phyloP scores from a whole-genome alignment of 2,888 invertebrate genomes.

The Apamea crenata region DNA sequence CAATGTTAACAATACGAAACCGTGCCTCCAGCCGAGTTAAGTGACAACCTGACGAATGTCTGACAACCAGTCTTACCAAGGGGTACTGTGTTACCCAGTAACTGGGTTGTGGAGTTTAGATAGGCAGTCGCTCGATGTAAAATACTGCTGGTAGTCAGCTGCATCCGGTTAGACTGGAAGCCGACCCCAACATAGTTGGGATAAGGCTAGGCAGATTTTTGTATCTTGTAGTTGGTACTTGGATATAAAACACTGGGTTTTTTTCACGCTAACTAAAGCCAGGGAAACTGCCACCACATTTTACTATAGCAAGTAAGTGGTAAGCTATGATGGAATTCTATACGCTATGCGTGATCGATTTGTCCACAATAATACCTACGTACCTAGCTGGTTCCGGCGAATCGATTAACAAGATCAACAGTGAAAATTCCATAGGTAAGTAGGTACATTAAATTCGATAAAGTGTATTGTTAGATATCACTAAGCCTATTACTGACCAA shows the following conservation, averaged over 20 bases:
- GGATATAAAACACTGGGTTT: not conserved
- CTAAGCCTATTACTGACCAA: constrained; percentile 33
- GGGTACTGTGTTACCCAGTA: too few species aligned
- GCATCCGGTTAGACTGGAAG: too few species aligned
- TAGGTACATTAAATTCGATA: not conserved
- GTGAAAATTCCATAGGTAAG: not conserved
- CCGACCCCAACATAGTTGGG: too few species aligned
- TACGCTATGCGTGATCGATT: not conserved
- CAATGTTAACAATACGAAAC: not conserved
- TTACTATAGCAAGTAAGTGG: too few species aligned
- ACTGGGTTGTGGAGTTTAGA: too few species aligned
- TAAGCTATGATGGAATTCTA: not conserved
- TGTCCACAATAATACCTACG: not conserved
- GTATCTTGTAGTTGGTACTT: not conserved
- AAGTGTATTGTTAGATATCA: constrained; percentile 17
- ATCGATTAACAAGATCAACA: constrained; percentile 4
- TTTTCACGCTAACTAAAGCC: not conserved
- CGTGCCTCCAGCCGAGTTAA: not conserved
- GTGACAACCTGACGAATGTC: too few species aligned
- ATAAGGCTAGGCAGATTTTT: too few species aligned
- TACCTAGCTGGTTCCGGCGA: not conserved
- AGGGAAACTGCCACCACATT: too few species aligned
- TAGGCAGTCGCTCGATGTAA: too few species aligned
- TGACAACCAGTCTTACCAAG: too few species aligned
- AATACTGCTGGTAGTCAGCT: too few species aligned